Percentiles rank a stretch among this genome's conserved stretches.
phyloP scores from a whole-genome alignment of 2,888 invertebrate genomes.

The Petrolisthes manimaculis region DNA sequence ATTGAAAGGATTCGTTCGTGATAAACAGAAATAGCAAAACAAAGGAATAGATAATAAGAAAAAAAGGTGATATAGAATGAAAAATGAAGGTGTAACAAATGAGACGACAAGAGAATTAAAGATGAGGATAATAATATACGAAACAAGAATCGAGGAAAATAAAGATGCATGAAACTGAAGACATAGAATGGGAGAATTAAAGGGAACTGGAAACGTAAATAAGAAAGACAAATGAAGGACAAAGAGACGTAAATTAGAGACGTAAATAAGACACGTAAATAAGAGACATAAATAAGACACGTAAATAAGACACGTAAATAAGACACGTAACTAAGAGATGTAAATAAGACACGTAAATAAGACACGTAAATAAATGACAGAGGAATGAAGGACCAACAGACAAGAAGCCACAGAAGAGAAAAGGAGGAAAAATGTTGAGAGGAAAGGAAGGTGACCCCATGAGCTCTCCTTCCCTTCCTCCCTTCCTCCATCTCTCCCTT shows the following conservation, averaged over 20 bases:
- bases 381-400: too few species aligned
- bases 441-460: too few species aligned
- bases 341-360: too few species aligned
- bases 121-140: neutral
- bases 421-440: too few species aligned
- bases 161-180: neutral
- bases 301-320: neutral
- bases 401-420: too few species aligned
- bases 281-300: neutral
- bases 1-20: neutral
- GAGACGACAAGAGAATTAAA: neutral
- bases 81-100: neutral
- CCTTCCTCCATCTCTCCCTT: too few species aligned
- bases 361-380: too few species aligned
- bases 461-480: too few species aligned
- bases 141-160: neutral
- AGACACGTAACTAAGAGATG: too few species aligned
- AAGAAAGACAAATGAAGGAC: neutral
- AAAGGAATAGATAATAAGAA: neutral
- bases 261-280: neutral
- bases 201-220: neutral
- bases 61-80: neutral
- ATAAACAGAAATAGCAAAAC: neutral
- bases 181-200: too few species aligned
- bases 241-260: neutral